A percentile compares a stretch with the other conserved stretches of the same genome.
phyloP scores from a whole-genome alignment of 2,888 invertebrate species.

The Rhabditophanes sp. region DNA sequence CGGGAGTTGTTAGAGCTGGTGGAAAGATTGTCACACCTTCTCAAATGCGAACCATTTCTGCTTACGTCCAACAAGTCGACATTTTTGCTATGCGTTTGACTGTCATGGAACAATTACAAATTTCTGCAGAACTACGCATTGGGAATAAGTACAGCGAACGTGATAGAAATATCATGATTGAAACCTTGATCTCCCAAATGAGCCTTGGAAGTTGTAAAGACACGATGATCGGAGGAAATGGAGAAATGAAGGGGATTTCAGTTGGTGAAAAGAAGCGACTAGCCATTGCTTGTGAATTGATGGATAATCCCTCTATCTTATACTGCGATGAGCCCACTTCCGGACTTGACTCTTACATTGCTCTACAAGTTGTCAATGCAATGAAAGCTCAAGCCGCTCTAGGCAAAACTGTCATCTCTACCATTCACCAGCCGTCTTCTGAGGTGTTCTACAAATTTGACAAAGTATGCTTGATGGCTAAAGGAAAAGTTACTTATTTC shows the following conservation, averaged over 20 bases:
- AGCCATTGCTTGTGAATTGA: constrained; percentile 75
- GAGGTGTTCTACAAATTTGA: constrained; percentile 74
- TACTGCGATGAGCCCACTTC: constrained; percentile 12
- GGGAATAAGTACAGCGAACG: constrained; percentile 8
- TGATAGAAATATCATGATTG: no score
- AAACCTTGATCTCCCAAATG: constrained; percentile 16
- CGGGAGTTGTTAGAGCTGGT: constrained; percentile 24
- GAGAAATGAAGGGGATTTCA: constrained; percentile 59
- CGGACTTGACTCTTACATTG: constrained; percentile 12
- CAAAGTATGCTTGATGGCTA: constrained; percentile 46
- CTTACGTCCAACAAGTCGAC: constrained; percentile 79
- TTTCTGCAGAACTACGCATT: constrained; percentile 52
- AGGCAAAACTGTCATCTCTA: constrained; percentile 76
- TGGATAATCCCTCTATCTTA: constrained; percentile 7
- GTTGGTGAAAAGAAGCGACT: constrained; percentile 81
- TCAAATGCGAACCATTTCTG: constrained; percentile 55
- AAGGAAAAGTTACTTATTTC: constrained; percentile 25
- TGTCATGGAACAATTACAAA: constrained; percentile 67
- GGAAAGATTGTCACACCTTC: constrained; percentile 16
- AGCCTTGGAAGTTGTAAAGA: constrained; percentile 27
- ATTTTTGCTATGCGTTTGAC: constrained; percentile 68
- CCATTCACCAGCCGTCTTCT: constrained; percentile 84
- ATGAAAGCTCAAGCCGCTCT: constrained; percentile 47
- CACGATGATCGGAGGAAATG: constrained; percentile 22
- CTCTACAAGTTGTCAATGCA: constrained; percentile 24